Base-by-base conservation (phyloP, 2,113 vertebrate species). In the Caracal caracal region DNA sequence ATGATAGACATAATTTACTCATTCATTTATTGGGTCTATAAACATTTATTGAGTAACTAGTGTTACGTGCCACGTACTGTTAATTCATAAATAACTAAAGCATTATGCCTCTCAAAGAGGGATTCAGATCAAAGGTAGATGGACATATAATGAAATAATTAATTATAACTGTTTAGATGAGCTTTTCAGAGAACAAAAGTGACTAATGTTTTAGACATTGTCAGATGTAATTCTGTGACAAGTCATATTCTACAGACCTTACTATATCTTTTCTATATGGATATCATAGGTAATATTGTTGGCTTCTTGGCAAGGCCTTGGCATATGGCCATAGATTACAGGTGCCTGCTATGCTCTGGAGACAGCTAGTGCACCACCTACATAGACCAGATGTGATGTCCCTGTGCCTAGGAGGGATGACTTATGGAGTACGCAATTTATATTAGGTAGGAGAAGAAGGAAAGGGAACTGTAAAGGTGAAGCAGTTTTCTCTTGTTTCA, bases 31-130 rank as follows among this genome's bases (percentile, higher is more conserved):
- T 94, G 0, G 19, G 22, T 75, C 47, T 28, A 28, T 87, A 87
- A 78, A 26, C 47, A 88, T 75, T 92, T 83, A 59, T 78, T 87
- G 47, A 95, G 19, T 51, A 83, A 63, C 30, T 51, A 71, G 51
- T 37, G 59, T 43, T 9, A 89, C 35, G 33, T 56, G 10, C 43
- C 22, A 85, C 65, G 22, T 3, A 71, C 30, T 70, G 6, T 65
- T 88, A 88, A 66, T 81, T 59, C 3, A 78, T 85, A 85, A 93
- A 26, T 76, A 76, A 94, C 70, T 92, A 86, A 85, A 47, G 63
- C 26, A 37, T 75, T 10, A 56, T 76, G 65, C 11, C 33, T 92
- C 70, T 92, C 35, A 94, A 92, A 90, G 49, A 73, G 24, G 12
- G 15, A 83, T 84, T 71, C 53, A 66, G 24, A 75, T 93, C 3